These are phyloP conservation scores for Ammodytes dubius DNA, from an alignment of 2,113 vertebrate genomes.

Conservation along the genomic window DNA sequence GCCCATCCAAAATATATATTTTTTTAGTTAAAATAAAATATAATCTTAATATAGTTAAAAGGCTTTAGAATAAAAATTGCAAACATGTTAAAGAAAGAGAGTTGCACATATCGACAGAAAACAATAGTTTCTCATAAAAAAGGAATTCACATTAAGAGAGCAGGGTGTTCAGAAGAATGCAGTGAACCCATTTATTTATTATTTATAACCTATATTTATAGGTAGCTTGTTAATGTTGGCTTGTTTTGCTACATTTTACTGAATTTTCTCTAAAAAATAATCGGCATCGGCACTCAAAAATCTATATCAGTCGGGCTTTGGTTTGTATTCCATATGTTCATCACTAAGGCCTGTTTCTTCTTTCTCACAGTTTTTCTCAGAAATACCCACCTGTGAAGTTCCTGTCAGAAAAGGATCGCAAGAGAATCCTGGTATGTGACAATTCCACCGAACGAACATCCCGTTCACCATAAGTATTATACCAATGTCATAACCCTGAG, in stretches of 20 bases:
- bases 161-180: neutral
- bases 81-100: neutral
- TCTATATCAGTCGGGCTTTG: too few relatives aligned
- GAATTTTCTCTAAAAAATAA: neutral
- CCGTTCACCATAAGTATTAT: neutral
- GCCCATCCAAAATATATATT: neutral
- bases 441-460: neutral
- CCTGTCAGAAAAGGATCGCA: slow-evolving; percentile 97
- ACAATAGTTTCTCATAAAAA: neutral
- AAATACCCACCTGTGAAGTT: slow-evolving; percentile 99
- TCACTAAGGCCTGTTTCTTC: slow-evolving; percentile 15
- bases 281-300: too few relatives aligned
- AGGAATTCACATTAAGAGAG: neutral
- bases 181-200: neutral
- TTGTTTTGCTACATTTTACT: neutral
- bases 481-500: neutral
- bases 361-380: slow-evolving; percentile 90
- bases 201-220: neutral
- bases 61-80: neutral
- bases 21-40: neutral
- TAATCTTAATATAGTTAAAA: neutral
- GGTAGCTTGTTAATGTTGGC: neutral
- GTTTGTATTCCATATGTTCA: neutral
- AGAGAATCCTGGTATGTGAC: slow-evolving; percentile 95
- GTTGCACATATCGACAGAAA: neutral